These are phyloP conservation scores for Drosophila jambulina DNA, from an alignment of 1,140 invertebrate species.

Conservation along the genomic window DNA sequence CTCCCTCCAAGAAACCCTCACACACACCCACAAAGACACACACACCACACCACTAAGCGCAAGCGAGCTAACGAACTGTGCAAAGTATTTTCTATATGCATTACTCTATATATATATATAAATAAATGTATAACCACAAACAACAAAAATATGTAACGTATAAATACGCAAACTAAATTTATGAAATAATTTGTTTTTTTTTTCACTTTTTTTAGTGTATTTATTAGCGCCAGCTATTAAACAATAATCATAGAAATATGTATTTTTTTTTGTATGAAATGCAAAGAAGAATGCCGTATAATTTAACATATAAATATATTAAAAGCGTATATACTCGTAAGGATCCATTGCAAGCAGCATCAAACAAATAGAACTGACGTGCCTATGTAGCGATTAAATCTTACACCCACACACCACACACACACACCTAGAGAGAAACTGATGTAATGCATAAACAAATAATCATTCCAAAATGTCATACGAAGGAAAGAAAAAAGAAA, in stretches of 20 bases:
- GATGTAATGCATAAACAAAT: slow-evolving; percentile 71
- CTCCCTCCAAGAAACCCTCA: slow-evolving; percentile 4
- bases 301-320: slow-evolving; percentile 25
- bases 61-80: slow-evolving; percentile 48
- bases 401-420: slow-evolving; percentile 48
- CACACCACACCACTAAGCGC: slow-evolving; percentile 33
- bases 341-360: slow-evolving; percentile 59
- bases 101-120: slow-evolving; percentile 22
- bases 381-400: slow-evolving; percentile 79
- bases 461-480: slow-evolving; percentile 81
- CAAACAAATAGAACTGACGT: slow-evolving; percentile 79
- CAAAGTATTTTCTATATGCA: slow-evolving; percentile 66
- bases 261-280: slow-evolving; percentile 50
- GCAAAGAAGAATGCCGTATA: slow-evolving; percentile 37
- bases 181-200: slow-evolving; percentile 24
- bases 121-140: slow-evolving; percentile 20
- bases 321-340: slow-evolving; percentile 39
- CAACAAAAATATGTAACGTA: slow-evolving; percentile 27
- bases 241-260: slow-evolving; percentile 3
- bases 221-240: slow-evolving; percentile 40
- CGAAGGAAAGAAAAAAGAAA: slow-evolving; percentile 43
- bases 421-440: slow-evolving; percentile 40
- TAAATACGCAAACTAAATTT: slow-evolving; percentile 27
- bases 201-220: slow-evolving; percentile 23
- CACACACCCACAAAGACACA: slow-evolving; percentile 11